A percentile compares a stretch with the other conserved stretches of the same genome.
These are phyloP conservation scores for Trochalopteron elliotii DNA, from an alignment of 2,113 vertebrate genomes.

Conservation along the genomic window DNA sequence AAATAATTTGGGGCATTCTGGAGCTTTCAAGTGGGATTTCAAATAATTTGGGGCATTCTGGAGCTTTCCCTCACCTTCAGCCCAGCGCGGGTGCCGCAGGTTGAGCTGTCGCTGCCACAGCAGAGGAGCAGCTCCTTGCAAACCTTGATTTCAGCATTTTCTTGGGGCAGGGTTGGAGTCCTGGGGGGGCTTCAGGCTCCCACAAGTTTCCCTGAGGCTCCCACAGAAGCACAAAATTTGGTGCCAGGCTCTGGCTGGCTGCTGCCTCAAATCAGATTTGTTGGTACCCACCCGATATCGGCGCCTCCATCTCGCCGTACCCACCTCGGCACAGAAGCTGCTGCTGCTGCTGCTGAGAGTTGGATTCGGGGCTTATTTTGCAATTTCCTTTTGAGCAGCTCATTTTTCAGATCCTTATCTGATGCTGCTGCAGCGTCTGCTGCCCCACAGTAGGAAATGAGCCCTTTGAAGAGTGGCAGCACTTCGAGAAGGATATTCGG, in stretches of 20 bases:
- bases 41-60: neutral
- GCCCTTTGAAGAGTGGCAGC: neutral
- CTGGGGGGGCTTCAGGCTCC: neutral
- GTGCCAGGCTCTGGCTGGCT: neutral
- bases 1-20: neutral
- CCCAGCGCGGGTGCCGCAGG: accelerated
- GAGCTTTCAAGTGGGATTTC: neutral
- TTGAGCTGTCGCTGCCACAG: accelerated
- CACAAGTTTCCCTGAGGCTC: neutral
- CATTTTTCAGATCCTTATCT: conserved; percentile 60
- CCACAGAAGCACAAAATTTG: neutral
- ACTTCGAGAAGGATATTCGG: neutral
- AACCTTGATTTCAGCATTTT: neutral
- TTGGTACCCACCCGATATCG: neutral
- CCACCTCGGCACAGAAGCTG: neutral
- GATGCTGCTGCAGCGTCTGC: neutral
- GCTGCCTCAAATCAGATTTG: neutral
- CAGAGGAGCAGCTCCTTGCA: accelerated
- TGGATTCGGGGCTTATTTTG: conserved; percentile 40
- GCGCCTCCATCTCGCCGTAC: neutral
- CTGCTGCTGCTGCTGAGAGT: neutral
- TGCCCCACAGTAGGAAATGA: conserved; percentile 23
- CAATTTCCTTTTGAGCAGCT: conserved; percentile 42
- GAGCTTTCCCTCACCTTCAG: neutral
- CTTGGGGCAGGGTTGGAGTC: neutral